Base-by-base conservation (phyloP, 2,113 vertebrate species). In the Tetrax tetrax region DNA sequence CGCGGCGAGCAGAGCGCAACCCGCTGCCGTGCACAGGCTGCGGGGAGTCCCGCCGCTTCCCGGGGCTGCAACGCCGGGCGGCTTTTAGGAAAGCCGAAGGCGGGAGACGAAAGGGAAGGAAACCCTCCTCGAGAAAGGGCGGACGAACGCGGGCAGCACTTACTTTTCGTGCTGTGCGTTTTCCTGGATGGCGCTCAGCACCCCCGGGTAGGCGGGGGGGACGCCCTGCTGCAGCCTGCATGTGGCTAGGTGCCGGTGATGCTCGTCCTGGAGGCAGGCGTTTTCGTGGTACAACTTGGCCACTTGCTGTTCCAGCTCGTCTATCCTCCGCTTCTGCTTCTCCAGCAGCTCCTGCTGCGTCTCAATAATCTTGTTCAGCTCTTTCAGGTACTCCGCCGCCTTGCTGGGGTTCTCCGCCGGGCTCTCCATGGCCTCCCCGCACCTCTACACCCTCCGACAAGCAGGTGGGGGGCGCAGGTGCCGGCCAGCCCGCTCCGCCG, bases 341-440 rank as follows among this genome's bases (percentile, higher is more conserved):
- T 99, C 99, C 96, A 99, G 97, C 93, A 99, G 98, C 97, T 98
- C 99, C 98, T 99, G 99, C 96, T 99, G 99, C 61, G 98, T 99
- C 97, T 99, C 98, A 56, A 99, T 99, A 76, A 98, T 98, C 81
- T 98, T 98, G 87, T 98, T 98, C 63, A 98, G 98, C 98, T 99
- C 99, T 96, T 98, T 97, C 24, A 99, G 98, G 93, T 99, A 99
- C 98, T 98, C 99, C 92, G 98, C 98, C 75, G 99, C 99, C 96
- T 98, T 98, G 97, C 98, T 99, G 15, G 99, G 99, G 98, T 99
- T 99, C 97, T 99, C 99, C 20, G 97, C 85, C 13, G 98, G 98
- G 98, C 97, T 97, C 92, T 99, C 99, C 99, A 99, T 99, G 97
- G 97, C 97, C 91, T 89, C 94, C 88, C 79, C 93, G 29, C 95